Conservation (phyloP, 1,140 invertebrate species). For the Drosophila nebulosa region DNA sequence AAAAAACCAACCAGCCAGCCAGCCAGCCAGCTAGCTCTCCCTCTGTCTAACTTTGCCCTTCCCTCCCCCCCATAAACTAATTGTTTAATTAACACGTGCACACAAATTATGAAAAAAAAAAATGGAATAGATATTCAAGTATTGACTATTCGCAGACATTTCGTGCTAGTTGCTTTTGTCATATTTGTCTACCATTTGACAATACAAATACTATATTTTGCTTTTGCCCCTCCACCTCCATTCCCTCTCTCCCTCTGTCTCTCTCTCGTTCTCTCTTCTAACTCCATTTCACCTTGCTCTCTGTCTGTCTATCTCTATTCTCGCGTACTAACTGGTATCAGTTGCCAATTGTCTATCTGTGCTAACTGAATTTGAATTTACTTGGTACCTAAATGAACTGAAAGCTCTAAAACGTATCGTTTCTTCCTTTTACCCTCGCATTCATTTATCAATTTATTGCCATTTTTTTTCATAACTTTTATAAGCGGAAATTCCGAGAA, state of each 20-base stretch:
- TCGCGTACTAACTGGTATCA: neutral
- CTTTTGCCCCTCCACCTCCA: neutral
- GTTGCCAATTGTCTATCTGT: neutral
- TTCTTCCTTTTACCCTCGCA: neutral
- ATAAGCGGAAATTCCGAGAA: neutral
- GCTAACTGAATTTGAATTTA: neutral
- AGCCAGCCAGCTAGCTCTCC: too few species aligned
- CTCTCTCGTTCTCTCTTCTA: neutral
- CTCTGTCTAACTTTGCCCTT: neutral
- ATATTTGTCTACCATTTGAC: neutral
- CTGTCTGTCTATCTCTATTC: neutral
- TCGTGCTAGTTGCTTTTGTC: neutral
- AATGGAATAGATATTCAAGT: constrained; percentile 6
- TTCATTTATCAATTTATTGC: neutral
- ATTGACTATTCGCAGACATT: neutral
- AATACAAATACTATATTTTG: neutral
- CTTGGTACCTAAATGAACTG: neutral
- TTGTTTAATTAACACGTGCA: constrained; percentile 66
- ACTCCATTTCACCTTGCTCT: too few species aligned
- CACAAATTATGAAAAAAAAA: constrained; percentile 47
- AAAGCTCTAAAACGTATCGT: too few species aligned
- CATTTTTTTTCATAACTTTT: neutral
- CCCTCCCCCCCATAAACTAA: constrained; percentile 15
- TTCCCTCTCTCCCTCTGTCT: neutral
- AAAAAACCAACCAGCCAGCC: neutral